Conservation (phyloP, 1,140 invertebrate species). For the Monomorium pharaonis region DNA sequence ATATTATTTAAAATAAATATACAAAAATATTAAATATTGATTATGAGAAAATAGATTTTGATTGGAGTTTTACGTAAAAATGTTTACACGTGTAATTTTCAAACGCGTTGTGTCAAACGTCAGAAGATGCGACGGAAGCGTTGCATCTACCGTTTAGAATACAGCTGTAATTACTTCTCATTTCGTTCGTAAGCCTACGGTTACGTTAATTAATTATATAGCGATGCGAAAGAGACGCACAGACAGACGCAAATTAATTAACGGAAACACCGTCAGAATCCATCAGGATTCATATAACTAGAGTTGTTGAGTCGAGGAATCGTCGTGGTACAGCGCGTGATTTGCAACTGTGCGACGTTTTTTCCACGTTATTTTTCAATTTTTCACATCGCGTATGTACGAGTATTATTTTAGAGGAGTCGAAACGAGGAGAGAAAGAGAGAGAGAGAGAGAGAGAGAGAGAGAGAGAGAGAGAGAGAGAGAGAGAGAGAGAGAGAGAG, state of each 20-base stretch:
- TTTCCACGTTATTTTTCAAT: not conserved
- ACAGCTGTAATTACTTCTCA: slow-evolving; percentile 5
- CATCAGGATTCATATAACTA: slow-evolving; percentile 52
- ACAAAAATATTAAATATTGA: not conserved
- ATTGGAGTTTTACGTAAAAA: not conserved
- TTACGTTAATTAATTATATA: slow-evolving; percentile 59
- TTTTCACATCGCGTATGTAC: not conserved
- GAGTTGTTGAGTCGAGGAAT: not conserved
- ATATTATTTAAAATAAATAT: not conserved
- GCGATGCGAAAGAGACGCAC: not conserved
- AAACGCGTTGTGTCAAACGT: not conserved
- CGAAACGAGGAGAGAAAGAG: not conserved
- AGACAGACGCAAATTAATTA: slow-evolving; percentile 65
- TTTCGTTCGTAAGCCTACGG: slow-evolving; percentile 20
- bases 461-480: not conserved
- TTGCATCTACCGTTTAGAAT: not conserved
- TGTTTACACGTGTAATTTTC: not conserved
- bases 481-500: not conserved
- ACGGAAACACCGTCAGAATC: slow-evolving; percentile 24
- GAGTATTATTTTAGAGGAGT: not conserved
- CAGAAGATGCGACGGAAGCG: not conserved
- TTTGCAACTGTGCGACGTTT: not conserved
- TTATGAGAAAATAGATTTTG: not conserved
- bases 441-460: not conserved
- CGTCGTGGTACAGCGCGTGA: not conserved